Conservation (phyloP, 2,113 vertebrate species). For the Pavo muticus region DNA sequence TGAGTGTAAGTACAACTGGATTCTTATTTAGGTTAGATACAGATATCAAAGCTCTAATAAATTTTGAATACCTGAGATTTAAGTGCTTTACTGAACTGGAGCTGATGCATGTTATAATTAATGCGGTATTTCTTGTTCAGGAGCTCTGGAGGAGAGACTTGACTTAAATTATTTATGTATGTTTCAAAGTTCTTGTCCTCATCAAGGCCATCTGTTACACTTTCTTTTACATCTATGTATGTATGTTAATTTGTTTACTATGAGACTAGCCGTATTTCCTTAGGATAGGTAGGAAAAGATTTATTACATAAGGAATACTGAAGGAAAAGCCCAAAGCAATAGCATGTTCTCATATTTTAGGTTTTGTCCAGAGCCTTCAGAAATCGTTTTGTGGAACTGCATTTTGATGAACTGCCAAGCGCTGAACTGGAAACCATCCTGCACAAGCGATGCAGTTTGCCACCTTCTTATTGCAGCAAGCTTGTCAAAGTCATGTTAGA, state of each 20-base stretch:
- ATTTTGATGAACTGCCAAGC: conserved; percentile 95
- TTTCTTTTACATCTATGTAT: background rate
- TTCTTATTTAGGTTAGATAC: background rate
- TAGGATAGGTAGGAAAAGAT: background rate
- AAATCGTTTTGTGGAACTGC: conserved; percentile 96
- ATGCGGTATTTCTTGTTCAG: background rate
- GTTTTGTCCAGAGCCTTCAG: conserved; percentile 95
- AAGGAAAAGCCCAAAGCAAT: background rate
- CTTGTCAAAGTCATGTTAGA: conserved; percentile 96
- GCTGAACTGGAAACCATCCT: conserved; percentile 92
- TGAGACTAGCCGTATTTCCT: background rate
- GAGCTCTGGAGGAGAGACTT: background rate
- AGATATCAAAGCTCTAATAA: background rate
- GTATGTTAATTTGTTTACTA: background rate
- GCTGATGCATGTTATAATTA: background rate
- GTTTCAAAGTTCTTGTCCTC: background rate
- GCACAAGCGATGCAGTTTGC: conserved; percentile 91
- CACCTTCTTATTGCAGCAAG: conserved; percentile 93
- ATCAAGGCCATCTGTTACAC: background rate
- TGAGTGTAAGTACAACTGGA: background rate
- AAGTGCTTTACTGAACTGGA: background rate
- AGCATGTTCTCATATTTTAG: conserved; percentile 66
- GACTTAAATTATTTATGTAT: fast-evolving
- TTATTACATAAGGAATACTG: background rate
- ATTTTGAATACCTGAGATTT: background rate